These are phyloP conservation scores for Chelonus insularis DNA, from an alignment of 1,140 invertebrate species.

Conservation along the genomic window DNA sequence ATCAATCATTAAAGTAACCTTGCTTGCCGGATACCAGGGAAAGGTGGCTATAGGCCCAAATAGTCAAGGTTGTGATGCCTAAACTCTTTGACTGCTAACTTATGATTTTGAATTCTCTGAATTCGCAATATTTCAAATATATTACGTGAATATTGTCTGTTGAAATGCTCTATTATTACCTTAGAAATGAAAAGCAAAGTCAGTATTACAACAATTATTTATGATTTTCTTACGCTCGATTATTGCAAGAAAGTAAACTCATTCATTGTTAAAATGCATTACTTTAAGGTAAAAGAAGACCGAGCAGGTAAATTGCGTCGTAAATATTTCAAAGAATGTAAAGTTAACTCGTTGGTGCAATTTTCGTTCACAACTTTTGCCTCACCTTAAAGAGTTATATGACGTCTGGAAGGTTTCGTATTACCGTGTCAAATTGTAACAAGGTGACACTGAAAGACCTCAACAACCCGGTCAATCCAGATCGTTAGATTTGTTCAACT, in stretches of 20 bases:
- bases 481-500: background rate
- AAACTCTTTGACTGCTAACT: background rate
- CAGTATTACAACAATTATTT: background rate
- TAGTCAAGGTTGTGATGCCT: too few species aligned
- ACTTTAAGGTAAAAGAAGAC: too few species aligned
- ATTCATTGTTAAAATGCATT: too few species aligned
- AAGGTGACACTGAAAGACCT: slow-evolving; percentile 16
- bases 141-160: too few species aligned
- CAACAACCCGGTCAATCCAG: background rate
- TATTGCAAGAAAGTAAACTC: background rate
- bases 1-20: slow-evolving; percentile 16
- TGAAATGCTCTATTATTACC: too few species aligned
- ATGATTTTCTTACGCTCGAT: background rate
- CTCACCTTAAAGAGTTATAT: slow-evolving; percentile 26
- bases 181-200: background rate
- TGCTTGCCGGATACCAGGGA: slow-evolving; percentile 2
- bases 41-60: too few species aligned
- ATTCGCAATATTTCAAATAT: too few species aligned
- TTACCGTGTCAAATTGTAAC: slow-evolving; percentile 23
- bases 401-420: slow-evolving; percentile 14
- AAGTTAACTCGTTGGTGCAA: background rate
- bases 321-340: background rate
- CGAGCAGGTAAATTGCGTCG: slow-evolving; percentile 7
- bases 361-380: background rate
- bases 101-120: background rate